A percentile compares a stretch with the other conserved stretches of the same genome.
phyloP scores from a whole-genome alignment of 2,888 invertebrate genomes.

The Apotomis betuletana region DNA sequence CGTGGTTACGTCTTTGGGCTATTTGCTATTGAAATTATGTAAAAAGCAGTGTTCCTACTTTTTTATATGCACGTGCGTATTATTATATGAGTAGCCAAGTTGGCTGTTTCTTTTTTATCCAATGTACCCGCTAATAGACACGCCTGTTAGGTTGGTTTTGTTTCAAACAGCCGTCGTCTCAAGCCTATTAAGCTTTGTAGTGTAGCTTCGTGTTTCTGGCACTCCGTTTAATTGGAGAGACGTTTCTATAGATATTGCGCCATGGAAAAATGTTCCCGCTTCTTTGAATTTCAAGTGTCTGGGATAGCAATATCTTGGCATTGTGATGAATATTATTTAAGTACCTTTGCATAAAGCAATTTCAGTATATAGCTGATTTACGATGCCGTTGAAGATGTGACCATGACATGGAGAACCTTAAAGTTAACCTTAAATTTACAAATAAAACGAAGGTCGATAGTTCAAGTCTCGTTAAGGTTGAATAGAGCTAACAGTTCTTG shows the following conservation, averaged over 20 bases:
- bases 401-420: not conserved
- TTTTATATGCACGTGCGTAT: no score
- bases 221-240: constrained; percentile 67
- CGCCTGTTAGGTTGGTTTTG: constrained; percentile 17
- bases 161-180: constrained; percentile 33
- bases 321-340: constrained; percentile 26
- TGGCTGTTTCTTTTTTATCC: constrained; percentile 2
- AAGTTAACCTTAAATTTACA: no score
- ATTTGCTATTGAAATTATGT: no score
- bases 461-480: no score
- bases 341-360: constrained; percentile 51
- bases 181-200: constrained; percentile 39
- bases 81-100: no score
- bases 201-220: constrained; percentile 57
- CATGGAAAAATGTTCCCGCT: constrained; percentile 35
- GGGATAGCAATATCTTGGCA: constrained; percentile 22
- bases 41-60: no score
- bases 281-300: constrained; percentile 21
- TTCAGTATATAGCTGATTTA: constrained; percentile 48
- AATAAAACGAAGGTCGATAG: no score
- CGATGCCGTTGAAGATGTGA: constrained; percentile 16
- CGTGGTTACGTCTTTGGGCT: no score
- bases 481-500: no score
- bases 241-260: constrained; percentile 56
- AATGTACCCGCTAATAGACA: constrained; percentile 27